phyloP scores from a whole-genome alignment of 2,113 vertebrate genomes.

The Tor tambroides region DNA sequence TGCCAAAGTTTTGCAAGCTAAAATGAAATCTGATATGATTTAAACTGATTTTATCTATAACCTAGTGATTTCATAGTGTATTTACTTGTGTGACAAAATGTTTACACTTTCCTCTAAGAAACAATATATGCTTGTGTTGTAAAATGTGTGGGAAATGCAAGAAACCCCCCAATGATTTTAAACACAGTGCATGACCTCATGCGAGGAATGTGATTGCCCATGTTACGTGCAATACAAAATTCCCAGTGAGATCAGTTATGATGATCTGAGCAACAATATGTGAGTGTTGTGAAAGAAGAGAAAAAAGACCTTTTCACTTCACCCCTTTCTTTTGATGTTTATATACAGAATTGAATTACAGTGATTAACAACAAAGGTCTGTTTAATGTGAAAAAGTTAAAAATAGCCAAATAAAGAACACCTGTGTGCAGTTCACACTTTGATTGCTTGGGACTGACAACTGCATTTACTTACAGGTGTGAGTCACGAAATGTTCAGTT shows the following conservation, averaged over 20 bases:
- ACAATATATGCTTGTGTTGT: neutral
- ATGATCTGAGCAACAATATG: too few relatives aligned
- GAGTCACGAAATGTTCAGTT: too few relatives aligned
- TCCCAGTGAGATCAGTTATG: neutral
- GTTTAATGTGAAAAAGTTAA: neutral
- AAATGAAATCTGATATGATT: neutral
- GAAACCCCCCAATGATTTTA: neutral
- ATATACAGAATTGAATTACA: neutral
- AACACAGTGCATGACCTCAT: neutral
- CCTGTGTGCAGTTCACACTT: too few relatives aligned
- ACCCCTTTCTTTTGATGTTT: neutral
- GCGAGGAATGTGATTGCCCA: neutral
- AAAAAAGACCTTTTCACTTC: neutral
- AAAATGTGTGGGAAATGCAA: neutral
- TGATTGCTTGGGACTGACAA: too few relatives aligned
- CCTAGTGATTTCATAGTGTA: neutral
- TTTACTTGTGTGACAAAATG: neutral
- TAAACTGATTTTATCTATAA: neutral
- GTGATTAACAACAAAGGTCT: neutral
- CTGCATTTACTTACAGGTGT: too few relatives aligned
- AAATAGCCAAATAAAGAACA: neutral
- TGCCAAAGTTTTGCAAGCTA: too few relatives aligned
- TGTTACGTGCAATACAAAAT: neutral
- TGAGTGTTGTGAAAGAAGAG: neutral
- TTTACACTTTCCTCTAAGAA: neutral